phyloP scores from a whole-genome alignment of 2,113 vertebrate species.

The Bagarius yarrelli region DNA sequence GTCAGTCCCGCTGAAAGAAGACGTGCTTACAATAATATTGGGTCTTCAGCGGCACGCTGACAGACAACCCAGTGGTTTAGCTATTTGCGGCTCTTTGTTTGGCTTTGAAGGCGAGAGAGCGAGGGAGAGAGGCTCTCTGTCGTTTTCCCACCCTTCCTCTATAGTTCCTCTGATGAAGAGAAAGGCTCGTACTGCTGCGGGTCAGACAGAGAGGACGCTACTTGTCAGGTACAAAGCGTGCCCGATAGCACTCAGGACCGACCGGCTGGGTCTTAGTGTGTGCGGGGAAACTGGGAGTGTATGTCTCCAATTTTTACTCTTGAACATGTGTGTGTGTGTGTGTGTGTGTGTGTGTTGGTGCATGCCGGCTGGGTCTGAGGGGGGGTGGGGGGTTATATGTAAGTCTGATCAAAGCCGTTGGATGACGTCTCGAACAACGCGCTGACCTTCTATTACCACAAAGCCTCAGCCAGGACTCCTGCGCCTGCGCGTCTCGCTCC shows the following conservation, averaged over 20 bases:
- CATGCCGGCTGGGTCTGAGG: conserved; percentile 22
- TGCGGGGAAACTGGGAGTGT: conserved; percentile 35
- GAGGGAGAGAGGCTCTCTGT: conserved; percentile 55
- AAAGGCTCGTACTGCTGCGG: conserved; percentile 45
- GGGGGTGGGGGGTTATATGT: conserved; percentile 5
- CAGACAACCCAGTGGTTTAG: conserved; percentile 64
- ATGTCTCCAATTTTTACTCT: conserved; percentile 11
- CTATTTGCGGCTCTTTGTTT: conserved; percentile 68
- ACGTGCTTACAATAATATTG: conserved; percentile 68
- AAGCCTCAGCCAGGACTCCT: conserved; percentile 60
- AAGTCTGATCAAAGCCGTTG: conserved; percentile 32
- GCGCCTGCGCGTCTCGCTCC: conserved; percentile 51
- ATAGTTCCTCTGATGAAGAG: conserved; percentile 46
- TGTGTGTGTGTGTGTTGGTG: conserved; percentile 25
- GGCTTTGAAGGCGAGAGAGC: conserved; percentile 74
- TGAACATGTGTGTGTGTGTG: conserved; percentile 52
- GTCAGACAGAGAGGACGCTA: conserved; percentile 69
- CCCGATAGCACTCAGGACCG: conserved; percentile 69
- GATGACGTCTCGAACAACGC: conserved; percentile 23
- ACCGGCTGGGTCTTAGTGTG: conserved; percentile 42
- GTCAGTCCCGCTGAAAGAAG: conserved; percentile 69
- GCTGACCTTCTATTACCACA: conserved; percentile 54
- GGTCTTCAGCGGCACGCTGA: conserved; percentile 40
- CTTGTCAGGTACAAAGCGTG: conserved; percentile 77
- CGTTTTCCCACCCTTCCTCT: conserved; percentile 35